Conservation (phyloP, 2,888 invertebrate genomes). For the Archips crataeganus region DNA sequence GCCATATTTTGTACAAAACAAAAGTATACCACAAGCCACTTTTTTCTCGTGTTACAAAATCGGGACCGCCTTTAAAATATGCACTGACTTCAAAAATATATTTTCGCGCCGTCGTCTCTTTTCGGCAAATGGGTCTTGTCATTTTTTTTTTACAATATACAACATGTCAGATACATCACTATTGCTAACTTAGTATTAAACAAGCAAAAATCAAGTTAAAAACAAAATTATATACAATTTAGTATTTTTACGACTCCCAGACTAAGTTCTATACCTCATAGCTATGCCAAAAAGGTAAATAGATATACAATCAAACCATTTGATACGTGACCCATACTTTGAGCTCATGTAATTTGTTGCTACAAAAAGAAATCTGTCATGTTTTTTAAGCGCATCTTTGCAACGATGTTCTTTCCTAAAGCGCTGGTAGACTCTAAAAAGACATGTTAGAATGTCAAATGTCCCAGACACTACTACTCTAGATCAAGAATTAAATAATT, state of each 20-base stretch:
- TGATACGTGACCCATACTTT: no score
- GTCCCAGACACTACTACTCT: no score
- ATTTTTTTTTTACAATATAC: conserved; percentile 48
- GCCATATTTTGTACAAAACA: conserved; percentile 69
- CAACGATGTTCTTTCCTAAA: no score
- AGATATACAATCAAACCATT: neutral
- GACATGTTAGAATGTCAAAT: no score
- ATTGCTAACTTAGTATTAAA: conserved; percentile 42
- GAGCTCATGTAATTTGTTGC: no score
- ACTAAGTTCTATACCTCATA: neutral
- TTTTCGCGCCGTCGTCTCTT: conserved; percentile 64
- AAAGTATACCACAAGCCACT: conserved; percentile 69
- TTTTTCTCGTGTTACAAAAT: conserved; percentile 79
- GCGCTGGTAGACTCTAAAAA: no score
- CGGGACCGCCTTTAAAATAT: conserved; percentile 70
- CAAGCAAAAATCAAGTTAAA: conserved; percentile 44
- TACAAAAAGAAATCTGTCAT: no score
- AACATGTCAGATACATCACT: conserved; percentile 42
- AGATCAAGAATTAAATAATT: no score
- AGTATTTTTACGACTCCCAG: neutral
- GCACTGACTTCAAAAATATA: conserved; percentile 78
- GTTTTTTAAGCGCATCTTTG: no score
- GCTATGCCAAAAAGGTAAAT: neutral
- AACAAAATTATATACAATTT: conserved; percentile 39
- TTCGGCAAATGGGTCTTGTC: conserved; percentile 40